Conservation (phyloP, 2,888 invertebrate species). For the Drosophila picticornis region DNA sequence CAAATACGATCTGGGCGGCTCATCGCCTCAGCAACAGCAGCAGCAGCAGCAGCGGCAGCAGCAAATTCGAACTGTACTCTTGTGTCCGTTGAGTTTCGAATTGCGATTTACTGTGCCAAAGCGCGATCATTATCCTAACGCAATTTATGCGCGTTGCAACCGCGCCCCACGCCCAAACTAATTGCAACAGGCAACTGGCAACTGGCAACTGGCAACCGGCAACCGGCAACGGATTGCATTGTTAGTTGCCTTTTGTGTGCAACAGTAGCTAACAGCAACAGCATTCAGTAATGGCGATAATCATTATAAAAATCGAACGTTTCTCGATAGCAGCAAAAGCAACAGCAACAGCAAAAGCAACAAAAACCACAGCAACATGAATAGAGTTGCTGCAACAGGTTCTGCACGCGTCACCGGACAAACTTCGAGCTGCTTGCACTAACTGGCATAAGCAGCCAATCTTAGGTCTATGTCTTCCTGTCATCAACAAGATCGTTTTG, state of each 20-base stretch:
- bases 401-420: conserved; percentile 67
- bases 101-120: conserved; percentile 79
- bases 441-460: conserved; percentile 66
- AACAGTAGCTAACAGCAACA: conserved; percentile 52
- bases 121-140: conserved; percentile 84
- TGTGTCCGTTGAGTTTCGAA: conserved; percentile 76
- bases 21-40: conserved; percentile 20
- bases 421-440: conserved; percentile 34
- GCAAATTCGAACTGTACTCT: conserved; percentile 70
- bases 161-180: conserved; percentile 77
- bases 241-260: conserved; percentile 63
- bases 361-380: neutral
- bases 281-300: conserved; percentile 73
- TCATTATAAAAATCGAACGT: conserved; percentile 73
- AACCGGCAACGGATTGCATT: conserved; percentile 58
- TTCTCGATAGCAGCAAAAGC: conserved; percentile 47
- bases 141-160: conserved; percentile 82
- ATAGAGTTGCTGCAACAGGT: conserved; percentile 53
- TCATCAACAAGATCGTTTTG: conserved; percentile 79
- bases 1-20: conserved; percentile 56
- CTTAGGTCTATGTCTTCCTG: conserved; percentile 80
- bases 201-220: conserved; percentile 29
- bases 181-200: conserved; percentile 59
- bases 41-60: conserved; percentile 30
- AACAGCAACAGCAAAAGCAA: conserved; percentile 17